phyloP scores from a whole-genome alignment of 2,888 invertebrate genomes.

The Stictocephala bisonia region DNA sequence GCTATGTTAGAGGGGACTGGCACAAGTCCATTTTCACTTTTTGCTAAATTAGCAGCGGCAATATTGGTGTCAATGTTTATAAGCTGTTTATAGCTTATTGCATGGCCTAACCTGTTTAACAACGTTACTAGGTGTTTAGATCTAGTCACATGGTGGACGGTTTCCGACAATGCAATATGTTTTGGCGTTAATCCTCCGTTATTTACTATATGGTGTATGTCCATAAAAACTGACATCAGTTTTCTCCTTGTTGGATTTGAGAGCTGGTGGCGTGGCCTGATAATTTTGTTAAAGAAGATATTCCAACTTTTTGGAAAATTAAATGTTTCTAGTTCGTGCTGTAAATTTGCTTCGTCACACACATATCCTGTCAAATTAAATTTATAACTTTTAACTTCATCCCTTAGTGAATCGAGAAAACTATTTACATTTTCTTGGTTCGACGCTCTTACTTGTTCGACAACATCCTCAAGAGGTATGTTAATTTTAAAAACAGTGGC shows the following conservation, averaged over 20 bases:
- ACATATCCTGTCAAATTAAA: constrained; percentile 25
- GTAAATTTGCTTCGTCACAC: constrained; percentile 14
- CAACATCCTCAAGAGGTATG: constrained; percentile 11
- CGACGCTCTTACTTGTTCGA: not conserved
- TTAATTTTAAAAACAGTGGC: constrained; percentile 14
- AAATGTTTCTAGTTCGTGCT: constrained; percentile 12
- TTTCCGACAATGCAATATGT: constrained; percentile 26
- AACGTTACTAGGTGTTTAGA: constrained; percentile 15
- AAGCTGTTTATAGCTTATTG: constrained; percentile 32
- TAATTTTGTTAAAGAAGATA: constrained; percentile 2
- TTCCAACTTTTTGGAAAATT: constrained; percentile 15
- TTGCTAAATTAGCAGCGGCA: constrained; percentile 25
- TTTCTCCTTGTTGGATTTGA: constrained; percentile 21
- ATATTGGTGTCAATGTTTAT: constrained; percentile 20
- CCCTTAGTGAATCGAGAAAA: not conserved
- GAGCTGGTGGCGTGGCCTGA: constrained; percentile 20
- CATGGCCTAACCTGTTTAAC: constrained; percentile 26
- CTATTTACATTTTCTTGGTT: not conserved
- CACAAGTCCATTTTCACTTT: constrained; percentile 21
- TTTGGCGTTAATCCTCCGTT: constrained; percentile 24
- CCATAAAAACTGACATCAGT: constrained; percentile 34
- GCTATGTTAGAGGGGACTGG: constrained; percentile 7
- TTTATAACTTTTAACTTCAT: constrained; percentile 5
- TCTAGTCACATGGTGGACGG: constrained; percentile 16
- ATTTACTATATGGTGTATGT: constrained; percentile 22